Evolutionary conservation across 2,888 invertebrate genomes (phyloP).

Genomic region (Ctena decussata): DNA sequence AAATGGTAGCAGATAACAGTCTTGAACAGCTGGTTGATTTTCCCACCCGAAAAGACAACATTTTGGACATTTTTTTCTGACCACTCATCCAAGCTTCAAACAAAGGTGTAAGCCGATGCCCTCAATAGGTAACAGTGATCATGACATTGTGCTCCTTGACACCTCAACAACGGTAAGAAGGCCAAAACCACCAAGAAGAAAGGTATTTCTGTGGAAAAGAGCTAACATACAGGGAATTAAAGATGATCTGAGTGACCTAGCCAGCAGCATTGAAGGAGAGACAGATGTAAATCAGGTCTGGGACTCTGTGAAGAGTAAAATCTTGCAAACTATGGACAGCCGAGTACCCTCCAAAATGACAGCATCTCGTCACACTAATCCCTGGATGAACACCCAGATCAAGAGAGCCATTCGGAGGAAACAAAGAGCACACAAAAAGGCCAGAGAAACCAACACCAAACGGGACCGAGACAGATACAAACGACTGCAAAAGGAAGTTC

Average conservation of each 20-base stretch:
- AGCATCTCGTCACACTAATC: not conserved
- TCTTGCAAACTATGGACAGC: not conserved
- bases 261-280: not conserved
- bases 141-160: conserved; percentile 22
- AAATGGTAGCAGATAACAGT: no score
- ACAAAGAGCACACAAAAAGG: not conserved
- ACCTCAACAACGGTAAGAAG: not conserved
- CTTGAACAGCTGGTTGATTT: no score
- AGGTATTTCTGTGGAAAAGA: no score
- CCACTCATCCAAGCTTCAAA: conserved; percentile 21
- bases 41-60: conserved; percentile 27
- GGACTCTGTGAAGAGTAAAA: not conserved
- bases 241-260: not conserved
- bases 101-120: conserved; percentile 26
- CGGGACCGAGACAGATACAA: conserved; percentile 13
- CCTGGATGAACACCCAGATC: conserved; percentile 26
- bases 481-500: conserved; percentile 6
- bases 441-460: not conserved
- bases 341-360: conserved; percentile 26
- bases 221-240: not conserved
- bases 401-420: conserved; percentile 6
- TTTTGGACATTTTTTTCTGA: conserved; percentile 16
- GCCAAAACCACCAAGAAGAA: conserved; percentile 6
- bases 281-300: no score
- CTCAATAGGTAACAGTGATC: conserved; percentile 21